These are phyloP conservation scores for Cuniculus paca DNA, from an alignment of 2,797 vertebrate genomes.

Conservation along the genomic window DNA sequence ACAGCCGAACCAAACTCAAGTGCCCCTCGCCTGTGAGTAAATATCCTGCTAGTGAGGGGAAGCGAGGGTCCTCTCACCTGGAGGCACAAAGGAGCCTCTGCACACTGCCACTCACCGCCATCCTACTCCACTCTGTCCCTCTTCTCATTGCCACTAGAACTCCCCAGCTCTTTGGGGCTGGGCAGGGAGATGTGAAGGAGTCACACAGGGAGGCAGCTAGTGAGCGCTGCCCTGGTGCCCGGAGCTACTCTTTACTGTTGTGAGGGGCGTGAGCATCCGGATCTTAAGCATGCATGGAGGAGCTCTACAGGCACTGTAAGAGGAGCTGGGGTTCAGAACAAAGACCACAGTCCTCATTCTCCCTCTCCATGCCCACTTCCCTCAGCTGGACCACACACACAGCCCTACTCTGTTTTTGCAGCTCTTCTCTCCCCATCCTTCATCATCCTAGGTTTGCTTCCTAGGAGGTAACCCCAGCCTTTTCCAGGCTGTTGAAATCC, in stretches of 20 bases:
- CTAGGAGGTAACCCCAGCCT: not conserved
- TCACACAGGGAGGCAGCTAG: not conserved
- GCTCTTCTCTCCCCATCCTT: not conserved
- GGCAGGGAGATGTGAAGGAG: not conserved
- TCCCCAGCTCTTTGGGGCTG: rapidly evolving
- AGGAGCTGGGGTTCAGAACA: not conserved
- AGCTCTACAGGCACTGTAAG: not conserved
- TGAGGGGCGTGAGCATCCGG: not conserved
- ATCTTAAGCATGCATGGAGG: not conserved
- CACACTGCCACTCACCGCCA: not conserved
- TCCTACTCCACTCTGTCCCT: not conserved
- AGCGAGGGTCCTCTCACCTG: not conserved
- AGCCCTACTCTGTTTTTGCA: not conserved
- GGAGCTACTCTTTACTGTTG: not conserved
- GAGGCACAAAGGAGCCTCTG: not conserved
- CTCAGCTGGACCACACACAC: not conserved
- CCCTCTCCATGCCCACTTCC: too few relatives aligned
- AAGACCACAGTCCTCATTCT: not conserved
- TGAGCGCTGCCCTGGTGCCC: not conserved
- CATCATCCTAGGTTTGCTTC: not conserved
- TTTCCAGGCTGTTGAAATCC: not conserved
- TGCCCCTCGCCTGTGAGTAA: constrained; percentile 92
- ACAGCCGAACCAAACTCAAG: constrained; percentile 90
- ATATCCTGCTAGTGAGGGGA: not conserved
- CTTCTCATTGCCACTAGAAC: not conserved